Evolutionary conservation across 2,888 invertebrate genomes (phyloP).

Genomic region (Chouioia cunea): DNA sequence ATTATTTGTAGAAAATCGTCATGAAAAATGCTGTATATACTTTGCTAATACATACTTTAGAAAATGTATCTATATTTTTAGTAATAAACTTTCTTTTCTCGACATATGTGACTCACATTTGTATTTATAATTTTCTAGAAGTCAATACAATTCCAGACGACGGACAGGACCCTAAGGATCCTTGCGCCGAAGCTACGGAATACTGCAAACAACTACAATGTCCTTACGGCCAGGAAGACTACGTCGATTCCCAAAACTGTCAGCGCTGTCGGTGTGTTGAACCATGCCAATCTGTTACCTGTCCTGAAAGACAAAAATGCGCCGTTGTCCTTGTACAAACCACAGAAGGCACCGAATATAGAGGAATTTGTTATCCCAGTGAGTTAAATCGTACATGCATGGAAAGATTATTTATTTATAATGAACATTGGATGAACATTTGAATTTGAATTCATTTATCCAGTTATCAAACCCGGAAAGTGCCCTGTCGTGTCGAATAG

Average conservation of each 20-base stretch:
- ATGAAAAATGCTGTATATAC: constrained; percentile 27
- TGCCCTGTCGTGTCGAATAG: constrained; percentile 73
- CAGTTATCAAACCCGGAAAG: constrained; percentile 78
- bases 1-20: constrained; percentile 4
- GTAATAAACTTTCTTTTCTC: constrained; percentile 1
- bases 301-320: constrained; percentile 78
- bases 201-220: constrained; percentile 78
- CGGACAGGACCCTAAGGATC: constrained; percentile 63
- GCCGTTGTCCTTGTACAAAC: constrained; percentile 70
- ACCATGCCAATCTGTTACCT: constrained; percentile 77
- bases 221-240: constrained; percentile 79
- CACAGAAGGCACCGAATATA: constrained; percentile 68
- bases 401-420: constrained; percentile 18
- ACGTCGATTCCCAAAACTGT: constrained; percentile 75
- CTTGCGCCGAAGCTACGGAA: constrained; percentile 73
- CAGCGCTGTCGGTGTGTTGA: constrained; percentile 81
- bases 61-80: not conserved
- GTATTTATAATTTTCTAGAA: constrained; percentile 33
- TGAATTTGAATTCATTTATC: not conserved
- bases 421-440: constrained; percentile 5
- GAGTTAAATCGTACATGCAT: constrained; percentile 53
- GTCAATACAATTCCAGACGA: constrained; percentile 54
- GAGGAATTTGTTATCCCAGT: constrained; percentile 77
- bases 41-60: constrained; percentile 14
- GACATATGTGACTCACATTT: not conserved